phyloP scores from a whole-genome alignment of 2,888 invertebrate species.

The Pinctada fucata region DNA sequence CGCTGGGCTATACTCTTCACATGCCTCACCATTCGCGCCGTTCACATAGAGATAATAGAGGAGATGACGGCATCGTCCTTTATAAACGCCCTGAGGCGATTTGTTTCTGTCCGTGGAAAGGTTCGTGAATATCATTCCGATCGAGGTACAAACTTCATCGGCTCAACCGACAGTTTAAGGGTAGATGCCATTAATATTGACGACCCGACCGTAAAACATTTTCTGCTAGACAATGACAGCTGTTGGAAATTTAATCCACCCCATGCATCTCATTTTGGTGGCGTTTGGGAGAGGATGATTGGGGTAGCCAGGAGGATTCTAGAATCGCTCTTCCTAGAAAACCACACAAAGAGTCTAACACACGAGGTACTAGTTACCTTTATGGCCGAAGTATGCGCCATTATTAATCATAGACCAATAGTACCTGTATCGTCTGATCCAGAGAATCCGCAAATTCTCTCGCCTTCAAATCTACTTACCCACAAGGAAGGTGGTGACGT shows the following conservation, averaged over 20 bases:
- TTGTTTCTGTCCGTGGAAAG: conserved; percentile 32
- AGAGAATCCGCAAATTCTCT: conserved; percentile 20
- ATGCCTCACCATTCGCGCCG: conserved; percentile 35
- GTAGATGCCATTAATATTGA: conserved; percentile 28
- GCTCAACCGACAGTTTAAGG: conserved; percentile 5
- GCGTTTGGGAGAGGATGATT: conserved; percentile 43
- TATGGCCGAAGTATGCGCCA: conserved; percentile 37
- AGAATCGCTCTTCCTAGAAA: conserved; percentile 28
- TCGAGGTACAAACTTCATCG: conserved; percentile 43
- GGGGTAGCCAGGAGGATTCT: conserved; percentile 35
- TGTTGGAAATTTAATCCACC: conserved; percentile 36
- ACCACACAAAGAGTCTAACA: conserved; percentile 24
- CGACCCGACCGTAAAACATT: conserved; percentile 21
- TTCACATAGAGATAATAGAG: conserved; percentile 46
- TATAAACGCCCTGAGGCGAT: conserved; percentile 37
- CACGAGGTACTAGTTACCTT: conserved; percentile 36
- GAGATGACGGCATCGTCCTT: conserved; percentile 38
- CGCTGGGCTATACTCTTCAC: conserved; percentile 49
- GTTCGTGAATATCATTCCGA: conserved; percentile 33
- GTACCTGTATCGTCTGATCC: conserved; percentile 36
- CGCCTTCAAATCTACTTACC: conserved; percentile 24
- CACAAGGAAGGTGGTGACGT: conserved; percentile 21
- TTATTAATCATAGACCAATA: conserved; percentile 37
- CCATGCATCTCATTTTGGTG: conserved; percentile 39
- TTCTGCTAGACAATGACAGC: conserved; percentile 6